phyloP scores from a whole-genome alignment of 1,140 invertebrate species.

The Chrysomallon squamiferum region DNA sequence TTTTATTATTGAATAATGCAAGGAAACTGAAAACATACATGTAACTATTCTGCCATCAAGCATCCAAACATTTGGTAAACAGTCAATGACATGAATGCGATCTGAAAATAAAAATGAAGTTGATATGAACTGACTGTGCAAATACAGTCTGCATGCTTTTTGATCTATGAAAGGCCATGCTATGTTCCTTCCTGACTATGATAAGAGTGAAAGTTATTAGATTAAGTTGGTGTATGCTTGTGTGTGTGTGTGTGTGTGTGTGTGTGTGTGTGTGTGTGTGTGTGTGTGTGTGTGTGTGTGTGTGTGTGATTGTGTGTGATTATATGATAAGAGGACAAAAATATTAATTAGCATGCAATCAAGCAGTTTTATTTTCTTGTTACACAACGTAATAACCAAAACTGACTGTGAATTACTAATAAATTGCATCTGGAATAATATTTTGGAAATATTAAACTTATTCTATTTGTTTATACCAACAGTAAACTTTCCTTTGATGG shows the following conservation, averaged over 20 bases:
- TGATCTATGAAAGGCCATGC: background rate
- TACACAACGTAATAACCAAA: too few species aligned
- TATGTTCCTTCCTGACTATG: background rate
- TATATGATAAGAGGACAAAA: too few species aligned
- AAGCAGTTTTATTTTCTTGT: too few species aligned
- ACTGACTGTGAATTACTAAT: too few species aligned
- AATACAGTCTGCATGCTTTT: background rate
- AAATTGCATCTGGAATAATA: too few species aligned
- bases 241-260: background rate
- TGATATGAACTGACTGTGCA: background rate
- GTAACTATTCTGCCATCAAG: slow-evolving; percentile 61
- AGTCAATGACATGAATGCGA: slow-evolving; percentile 62
- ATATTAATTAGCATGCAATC: too few species aligned
- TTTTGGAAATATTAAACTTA: too few species aligned
- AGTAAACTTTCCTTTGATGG: too few species aligned
- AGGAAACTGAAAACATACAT: slow-evolving; percentile 53
- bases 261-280: background rate
- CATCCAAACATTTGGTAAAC: slow-evolving; percentile 62
- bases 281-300: background rate
- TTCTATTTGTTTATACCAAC: too few species aligned
- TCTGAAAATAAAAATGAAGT: slow-evolving; percentile 46
- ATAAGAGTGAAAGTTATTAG: background rate
- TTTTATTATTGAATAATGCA: too few species aligned
- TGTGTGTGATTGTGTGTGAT: background rate
- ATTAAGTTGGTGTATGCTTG: background rate